These are phyloP conservation scores for Aulostomus chinensis DNA, from an alignment of 2,797 vertebrate genomes.

Conservation along the genomic window DNA sequence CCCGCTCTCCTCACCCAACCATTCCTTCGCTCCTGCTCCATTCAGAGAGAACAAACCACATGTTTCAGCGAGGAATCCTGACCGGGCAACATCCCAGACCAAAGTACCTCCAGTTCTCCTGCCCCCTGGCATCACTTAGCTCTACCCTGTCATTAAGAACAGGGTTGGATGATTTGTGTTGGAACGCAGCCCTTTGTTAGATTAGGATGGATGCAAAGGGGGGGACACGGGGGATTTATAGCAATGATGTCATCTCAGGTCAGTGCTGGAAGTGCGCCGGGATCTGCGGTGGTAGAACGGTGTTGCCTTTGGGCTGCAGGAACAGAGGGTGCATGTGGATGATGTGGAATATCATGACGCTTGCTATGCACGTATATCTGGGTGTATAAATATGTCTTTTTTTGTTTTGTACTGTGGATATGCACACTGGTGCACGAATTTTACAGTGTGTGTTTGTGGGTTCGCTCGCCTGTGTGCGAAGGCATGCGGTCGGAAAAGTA, in stretches of 20 bases:
- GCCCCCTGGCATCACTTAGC: conserved; percentile 70
- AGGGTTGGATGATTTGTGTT: conserved; percentile 68
- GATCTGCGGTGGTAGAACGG: conserved; percentile 53
- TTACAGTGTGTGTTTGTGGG: conserved; percentile 5
- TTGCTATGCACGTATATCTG: conserved; percentile 30
- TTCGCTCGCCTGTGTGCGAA: conserved; percentile 14
- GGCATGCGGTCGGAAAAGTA: conserved; percentile 68
- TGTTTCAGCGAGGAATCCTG: conserved; percentile 76
- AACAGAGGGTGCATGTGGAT: conserved; percentile 34
- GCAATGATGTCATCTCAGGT: conserved; percentile 80
- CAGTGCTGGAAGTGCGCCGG: conserved; percentile 53
- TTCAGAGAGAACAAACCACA: conserved; percentile 73
- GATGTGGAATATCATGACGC: conserved; percentile 26
- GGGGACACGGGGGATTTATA: conserved; percentile 8
- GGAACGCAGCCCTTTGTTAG: conserved; percentile 62
- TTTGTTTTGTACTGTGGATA: conserved; percentile 17
- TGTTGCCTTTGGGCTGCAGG: conserved; percentile 67
- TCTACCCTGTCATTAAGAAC: conserved; percentile 75
- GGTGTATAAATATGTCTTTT: conserved; percentile 37
- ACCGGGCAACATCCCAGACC: conserved; percentile 73
- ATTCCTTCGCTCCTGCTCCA: conserved; percentile 46
- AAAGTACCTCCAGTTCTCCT: conserved; percentile 72
- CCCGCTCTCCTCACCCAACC: conserved; percentile 54
- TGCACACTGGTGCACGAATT: conserved; percentile 1
- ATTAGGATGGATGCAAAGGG: conserved; percentile 31